A percentile compares a stretch with the other conserved stretches of the same genome.
phyloP scores from a whole-genome alignment of 2,797 vertebrate species.

The Pseudochirops corinnae region DNA sequence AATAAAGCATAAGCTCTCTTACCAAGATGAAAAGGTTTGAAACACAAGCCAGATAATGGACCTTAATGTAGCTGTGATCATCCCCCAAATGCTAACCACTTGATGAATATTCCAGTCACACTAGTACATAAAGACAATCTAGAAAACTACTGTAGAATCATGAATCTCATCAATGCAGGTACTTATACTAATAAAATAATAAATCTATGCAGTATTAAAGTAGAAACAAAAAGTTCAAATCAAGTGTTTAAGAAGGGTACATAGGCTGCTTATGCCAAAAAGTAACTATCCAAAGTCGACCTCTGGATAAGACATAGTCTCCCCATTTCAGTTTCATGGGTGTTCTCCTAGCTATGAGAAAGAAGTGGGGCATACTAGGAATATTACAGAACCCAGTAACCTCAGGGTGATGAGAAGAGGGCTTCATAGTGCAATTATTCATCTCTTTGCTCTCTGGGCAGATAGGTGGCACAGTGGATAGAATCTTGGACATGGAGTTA shows the following conservation, averaged over 20 bases:
- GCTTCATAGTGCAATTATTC: not conserved
- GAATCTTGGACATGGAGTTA: not conserved
- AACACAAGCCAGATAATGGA: not conserved
- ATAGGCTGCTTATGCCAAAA: not conserved
- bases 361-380: not conserved
- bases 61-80: not conserved
- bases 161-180: not conserved
- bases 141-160: not conserved
- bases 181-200: not conserved
- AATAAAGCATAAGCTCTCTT: not conserved
- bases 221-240: not conserved
- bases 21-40: not conserved
- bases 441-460: not conserved
- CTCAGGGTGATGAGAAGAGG: not conserved
- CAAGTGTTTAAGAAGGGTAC: conserved; percentile 16
- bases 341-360: not conserved
- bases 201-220: not conserved
- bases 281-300: not conserved
- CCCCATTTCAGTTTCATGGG: not conserved
- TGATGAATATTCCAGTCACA: not conserved
- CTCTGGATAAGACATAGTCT: not conserved
- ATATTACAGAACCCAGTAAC: not conserved
- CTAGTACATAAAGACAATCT: not conserved
- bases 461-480: not conserved
- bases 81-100: not conserved